Base-by-base conservation (phyloP, 2,888 invertebrate species). In the Lasioglossum marginatum region DNA sequence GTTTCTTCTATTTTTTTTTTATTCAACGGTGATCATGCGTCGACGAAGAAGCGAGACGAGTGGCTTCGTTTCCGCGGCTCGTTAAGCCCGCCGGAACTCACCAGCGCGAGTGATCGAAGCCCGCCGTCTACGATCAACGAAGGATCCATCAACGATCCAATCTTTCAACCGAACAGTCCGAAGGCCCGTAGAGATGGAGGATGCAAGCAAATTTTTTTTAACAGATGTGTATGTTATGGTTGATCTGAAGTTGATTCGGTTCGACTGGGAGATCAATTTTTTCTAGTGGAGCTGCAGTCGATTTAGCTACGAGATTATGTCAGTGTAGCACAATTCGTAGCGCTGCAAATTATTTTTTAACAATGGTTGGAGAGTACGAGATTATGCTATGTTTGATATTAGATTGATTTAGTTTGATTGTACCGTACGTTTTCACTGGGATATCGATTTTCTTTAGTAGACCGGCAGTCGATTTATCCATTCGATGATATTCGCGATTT, bases 21-120 rank as follows among this genome's bases (percentile, higher is more conserved):
- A 43, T 40, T 23, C 40, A 45, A 70, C 48, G 63, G 48, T 31
- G 52, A 40, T 68, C 52, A 34, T 48, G 48, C 79, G 43, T 2
- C 43, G 48, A 14, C 71, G 73, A 60, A 10, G 43, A 52, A n/a
- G 66, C 66, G 66, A 19, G 66, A 68, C 66, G 43, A 79, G 73
- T 73, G 66, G 43, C 52, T 79, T 79, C 66, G 43, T 77, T 77
- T 77, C 70, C 77, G 77, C 70, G 48, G 31, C 63, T 70, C 77
- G 68, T 77, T 75, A 77, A 52, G 48, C 77, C 68, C 60, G 34
- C 66, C 66, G 66, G 66, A 68, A 68, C 19, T 37, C 34, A 34
- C 23, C 37, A 34, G 66, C 19, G 66, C 34, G 12, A 19, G 16
- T 14, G 63, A 63, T 63, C 63, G 63, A 63, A 31, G 5, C 27